Evolutionary conservation across 2,113 vertebrate species (phyloP).

Genomic region (Xyliphius kryptos): DNA sequence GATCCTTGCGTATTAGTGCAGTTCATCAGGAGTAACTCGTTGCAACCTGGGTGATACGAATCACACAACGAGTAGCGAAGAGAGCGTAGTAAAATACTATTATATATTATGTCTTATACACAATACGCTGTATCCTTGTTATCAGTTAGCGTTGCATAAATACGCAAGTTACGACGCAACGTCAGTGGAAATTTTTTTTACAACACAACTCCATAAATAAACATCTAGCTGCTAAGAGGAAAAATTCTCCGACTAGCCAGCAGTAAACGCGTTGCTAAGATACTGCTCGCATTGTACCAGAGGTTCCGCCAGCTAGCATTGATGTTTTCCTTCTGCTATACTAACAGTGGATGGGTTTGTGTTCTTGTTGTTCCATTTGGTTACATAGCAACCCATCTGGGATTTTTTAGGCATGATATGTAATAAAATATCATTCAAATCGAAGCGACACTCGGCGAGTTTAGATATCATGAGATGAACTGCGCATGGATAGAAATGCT

Average conservation of each 20-base stretch:
- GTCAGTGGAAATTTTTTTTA: not conserved
- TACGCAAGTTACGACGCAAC: not conserved
- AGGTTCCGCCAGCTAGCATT: conserved; percentile 9
- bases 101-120: not conserved
- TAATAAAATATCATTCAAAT: too few species aligned
- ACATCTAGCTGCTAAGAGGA: not conserved
- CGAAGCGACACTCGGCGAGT: not conserved
- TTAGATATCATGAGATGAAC: not conserved
- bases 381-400: too few species aligned
- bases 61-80: not conserved
- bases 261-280: conserved; percentile 41
- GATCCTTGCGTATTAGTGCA: not conserved
- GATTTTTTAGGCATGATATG: too few species aligned
- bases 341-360: too few species aligned
- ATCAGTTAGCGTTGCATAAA: not conserved
- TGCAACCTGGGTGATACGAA: conserved; percentile 1
- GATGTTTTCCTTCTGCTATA: too few species aligned
- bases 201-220: not conserved
- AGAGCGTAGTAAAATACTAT: too few species aligned
- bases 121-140: not conserved
- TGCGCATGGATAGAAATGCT: conserved; percentile 2
- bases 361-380: too few species aligned
- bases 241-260: not conserved
- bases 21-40: conserved; percentile 7
- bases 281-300: conserved; percentile 30